Conservation (phyloP, 2,888 invertebrate genomes). For the Zootermopsis nevadensis region DNA sequence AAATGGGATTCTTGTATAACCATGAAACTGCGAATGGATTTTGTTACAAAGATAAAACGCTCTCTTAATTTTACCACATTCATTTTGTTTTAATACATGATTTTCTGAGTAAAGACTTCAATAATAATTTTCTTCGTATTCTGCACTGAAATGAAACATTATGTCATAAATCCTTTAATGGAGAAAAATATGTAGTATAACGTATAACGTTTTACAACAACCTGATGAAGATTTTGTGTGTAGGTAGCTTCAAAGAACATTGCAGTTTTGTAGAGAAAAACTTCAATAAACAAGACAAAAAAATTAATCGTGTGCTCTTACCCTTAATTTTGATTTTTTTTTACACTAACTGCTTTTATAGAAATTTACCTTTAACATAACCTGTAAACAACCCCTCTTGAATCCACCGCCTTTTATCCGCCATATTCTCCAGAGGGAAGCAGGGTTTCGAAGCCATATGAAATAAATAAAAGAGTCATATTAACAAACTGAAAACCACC, state of each 20-base stretch:
- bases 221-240: background rate
- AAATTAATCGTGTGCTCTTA: constrained; percentile 32
- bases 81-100: background rate
- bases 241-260: background rate
- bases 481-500: constrained; percentile 26
- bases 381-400: background rate
- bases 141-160: background rate
- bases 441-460: constrained; percentile 39
- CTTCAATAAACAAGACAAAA: constrained; percentile 30
- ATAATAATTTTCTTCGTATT: background rate
- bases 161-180: background rate
- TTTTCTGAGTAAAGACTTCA: background rate
- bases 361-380: constrained; percentile 31
- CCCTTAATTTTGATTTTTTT: constrained; percentile 32
- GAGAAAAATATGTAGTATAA: background rate
- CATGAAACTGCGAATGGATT: too few species aligned
- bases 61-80: background rate
- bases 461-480: constrained; percentile 40
- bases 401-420: background rate
- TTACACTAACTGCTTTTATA: background rate
- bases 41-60: too few species aligned
- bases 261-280: background rate
- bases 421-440: background rate
- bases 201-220: background rate
- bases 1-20: too few species aligned